Evolutionary conservation across 2,797 vertebrate species (phyloP).

Genomic region (Cyprinodon diabolis): DNA sequence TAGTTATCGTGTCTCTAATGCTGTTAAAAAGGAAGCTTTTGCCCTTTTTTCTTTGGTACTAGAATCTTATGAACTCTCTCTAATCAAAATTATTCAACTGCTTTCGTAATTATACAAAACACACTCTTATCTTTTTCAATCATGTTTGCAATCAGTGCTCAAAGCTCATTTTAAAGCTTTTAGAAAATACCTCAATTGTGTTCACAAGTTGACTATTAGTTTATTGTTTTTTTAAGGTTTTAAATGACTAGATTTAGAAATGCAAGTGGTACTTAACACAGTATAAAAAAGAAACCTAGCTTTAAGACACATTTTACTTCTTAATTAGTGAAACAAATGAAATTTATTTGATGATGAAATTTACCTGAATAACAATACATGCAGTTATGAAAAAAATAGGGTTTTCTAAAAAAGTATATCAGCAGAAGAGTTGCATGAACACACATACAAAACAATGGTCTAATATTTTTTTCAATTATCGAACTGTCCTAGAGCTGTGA

Average conservation of each 20-base stretch:
- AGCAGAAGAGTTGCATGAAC: too few species aligned
- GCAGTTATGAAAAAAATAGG: too few species aligned
- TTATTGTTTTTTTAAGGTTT: slow-evolving; percentile 8
- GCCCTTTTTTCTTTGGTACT: slow-evolving; percentile 2
- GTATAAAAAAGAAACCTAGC: not conserved
- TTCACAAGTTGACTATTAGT: slow-evolving; percentile 15
- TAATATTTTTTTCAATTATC: too few species aligned
- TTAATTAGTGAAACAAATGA: not conserved
- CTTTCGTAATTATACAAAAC: slow-evolving; percentile 37
- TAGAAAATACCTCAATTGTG: slow-evolving; percentile 2
- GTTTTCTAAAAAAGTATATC: too few species aligned
- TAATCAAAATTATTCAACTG: slow-evolving; percentile 36
- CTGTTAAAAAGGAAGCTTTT: slow-evolving; percentile 5
- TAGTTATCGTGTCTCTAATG: slow-evolving; percentile 5
- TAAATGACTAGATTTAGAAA: slow-evolving; percentile 3
- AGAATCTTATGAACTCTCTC: slow-evolving; percentile 19
- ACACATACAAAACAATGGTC: too few species aligned
- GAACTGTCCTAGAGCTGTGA: too few species aligned
- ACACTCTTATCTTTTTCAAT: slow-evolving; percentile 22
- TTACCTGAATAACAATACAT: too few species aligned
- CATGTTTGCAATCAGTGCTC: not conserved
- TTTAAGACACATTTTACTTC: slow-evolving; percentile 12
- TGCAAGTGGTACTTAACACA: not conserved
- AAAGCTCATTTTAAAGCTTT: not conserved
- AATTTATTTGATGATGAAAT: too few species aligned